Evolutionary conservation across 2,113 vertebrate species (phyloP).

Genomic region (Eptatretus burgeri): DNA sequence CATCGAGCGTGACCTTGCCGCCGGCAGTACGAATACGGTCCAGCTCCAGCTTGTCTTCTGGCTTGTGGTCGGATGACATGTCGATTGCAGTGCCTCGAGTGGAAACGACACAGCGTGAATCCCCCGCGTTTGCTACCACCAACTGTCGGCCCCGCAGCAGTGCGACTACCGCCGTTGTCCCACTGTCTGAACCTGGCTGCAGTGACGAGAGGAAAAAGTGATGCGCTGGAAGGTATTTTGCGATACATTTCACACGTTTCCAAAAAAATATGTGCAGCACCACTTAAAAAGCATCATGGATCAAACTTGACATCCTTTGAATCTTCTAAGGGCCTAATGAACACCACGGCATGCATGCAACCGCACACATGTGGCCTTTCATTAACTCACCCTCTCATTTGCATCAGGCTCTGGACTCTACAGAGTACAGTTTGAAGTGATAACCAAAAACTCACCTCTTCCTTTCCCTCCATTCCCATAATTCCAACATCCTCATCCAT

Average conservation of each 20-base stretch:
- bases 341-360: no score
- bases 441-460: conserved; percentile 32
- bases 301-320: neutral
- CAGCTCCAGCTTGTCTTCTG: conserved; percentile 74
- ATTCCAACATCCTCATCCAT: conserved; percentile 71
- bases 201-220: conserved; percentile 7
- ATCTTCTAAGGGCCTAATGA: neutral
- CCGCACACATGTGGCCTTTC: no score
- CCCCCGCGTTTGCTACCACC: conserved; percentile 82
- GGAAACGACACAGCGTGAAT: conserved; percentile 82
- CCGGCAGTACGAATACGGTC: conserved; percentile 83
- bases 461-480: conserved; percentile 90
- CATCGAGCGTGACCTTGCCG: conserved; percentile 91
- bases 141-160: conserved; percentile 76
- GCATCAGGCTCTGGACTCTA: no score
- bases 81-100: conserved; percentile 48
- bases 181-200: conserved; percentile 83
- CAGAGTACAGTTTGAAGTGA: no score
- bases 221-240: no score
- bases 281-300: neutral
- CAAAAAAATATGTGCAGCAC: no score
- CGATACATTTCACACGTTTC: no score
- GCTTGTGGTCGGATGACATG: conserved; percentile 95
- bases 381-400: no score
- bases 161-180: conserved; percentile 72